These are phyloP conservation scores for Bombus superbus DNA, from an alignment of 1,140 invertebrate genomes.

Conservation along the genomic window DNA sequence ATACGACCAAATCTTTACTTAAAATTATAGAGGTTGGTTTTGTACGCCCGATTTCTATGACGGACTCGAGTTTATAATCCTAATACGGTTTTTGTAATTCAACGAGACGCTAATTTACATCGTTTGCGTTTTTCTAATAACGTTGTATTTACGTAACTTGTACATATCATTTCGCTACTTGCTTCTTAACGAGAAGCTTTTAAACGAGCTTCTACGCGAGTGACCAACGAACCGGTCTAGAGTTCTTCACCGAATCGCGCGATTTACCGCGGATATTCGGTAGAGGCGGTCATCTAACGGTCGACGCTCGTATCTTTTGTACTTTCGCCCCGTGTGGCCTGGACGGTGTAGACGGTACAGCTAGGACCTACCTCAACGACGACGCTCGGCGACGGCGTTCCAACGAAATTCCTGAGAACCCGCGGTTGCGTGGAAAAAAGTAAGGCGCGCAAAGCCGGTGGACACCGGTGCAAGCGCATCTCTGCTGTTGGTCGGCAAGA, in stretches of 20 bases:
- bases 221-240: neutral
- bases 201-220: neutral
- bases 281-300: slow-evolving; percentile 41
- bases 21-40: no score
- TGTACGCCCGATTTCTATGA: no score
- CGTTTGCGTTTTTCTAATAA: no score
- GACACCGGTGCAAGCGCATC: slow-evolving; percentile 67
- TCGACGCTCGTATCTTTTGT: slow-evolving; percentile 37
- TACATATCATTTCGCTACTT: neutral
- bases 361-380: slow-evolving; percentile 76
- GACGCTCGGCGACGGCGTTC: slow-evolving; percentile 74
- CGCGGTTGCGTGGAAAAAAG: slow-evolving; percentile 65
- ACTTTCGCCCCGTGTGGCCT: slow-evolving; percentile 48
- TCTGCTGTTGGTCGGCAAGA: slow-evolving; percentile 72
- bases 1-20: no score
- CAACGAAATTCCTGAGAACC: slow-evolving; percentile 78
- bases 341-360: slow-evolving; percentile 31
- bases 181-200: neutral
- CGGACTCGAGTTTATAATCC: no score
- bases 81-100: no score
- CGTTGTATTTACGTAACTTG: no score
- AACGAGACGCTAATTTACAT: no score
- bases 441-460: slow-evolving; percentile 63
- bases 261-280: slow-evolving; percentile 28
- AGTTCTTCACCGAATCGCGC: neutral